A percentile compares a stretch with the other conserved stretches of the same genome.
Conservation (phyloP, 2,797 vertebrate genomes). For the Diglossa cyanea region DNA sequence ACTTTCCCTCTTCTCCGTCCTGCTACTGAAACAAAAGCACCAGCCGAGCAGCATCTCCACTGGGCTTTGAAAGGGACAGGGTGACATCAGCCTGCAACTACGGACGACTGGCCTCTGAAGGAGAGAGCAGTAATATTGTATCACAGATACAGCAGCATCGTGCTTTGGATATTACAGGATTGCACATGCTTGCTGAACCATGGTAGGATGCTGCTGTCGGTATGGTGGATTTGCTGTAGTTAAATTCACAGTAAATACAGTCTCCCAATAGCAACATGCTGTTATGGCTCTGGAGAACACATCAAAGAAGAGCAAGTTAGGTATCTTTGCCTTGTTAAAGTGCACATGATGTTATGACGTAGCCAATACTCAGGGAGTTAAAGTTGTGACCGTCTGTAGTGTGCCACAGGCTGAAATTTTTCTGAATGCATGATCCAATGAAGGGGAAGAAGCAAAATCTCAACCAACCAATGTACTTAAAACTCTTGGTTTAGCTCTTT, state of each 20-base stretch:
- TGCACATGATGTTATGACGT: not conserved
- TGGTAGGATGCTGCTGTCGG: not conserved
- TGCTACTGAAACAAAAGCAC: accelerated
- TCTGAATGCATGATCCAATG: not conserved
- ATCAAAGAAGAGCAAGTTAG: not conserved
- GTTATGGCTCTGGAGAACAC: not conserved
- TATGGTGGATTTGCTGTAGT: not conserved
- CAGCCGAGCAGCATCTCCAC: accelerated
- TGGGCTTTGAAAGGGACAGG: not conserved
- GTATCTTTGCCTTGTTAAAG: not conserved
- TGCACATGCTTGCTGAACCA: not conserved
- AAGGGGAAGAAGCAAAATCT: not conserved
- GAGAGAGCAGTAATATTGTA: no score
- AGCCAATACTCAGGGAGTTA: accelerated
- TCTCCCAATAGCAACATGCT: accelerated
- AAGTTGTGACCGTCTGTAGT: not conserved
- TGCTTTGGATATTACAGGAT: accelerated
- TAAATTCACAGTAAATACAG: not conserved
- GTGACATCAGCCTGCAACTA: not conserved
- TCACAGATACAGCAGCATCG: accelerated
- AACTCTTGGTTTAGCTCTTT: not conserved
- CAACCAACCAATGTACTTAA: accelerated
- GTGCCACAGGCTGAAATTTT: not conserved
- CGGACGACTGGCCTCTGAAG: accelerated
- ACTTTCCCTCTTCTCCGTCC: accelerated